Conservation (phyloP, 1,140 invertebrate genomes). For the Cydia amplana region DNA sequence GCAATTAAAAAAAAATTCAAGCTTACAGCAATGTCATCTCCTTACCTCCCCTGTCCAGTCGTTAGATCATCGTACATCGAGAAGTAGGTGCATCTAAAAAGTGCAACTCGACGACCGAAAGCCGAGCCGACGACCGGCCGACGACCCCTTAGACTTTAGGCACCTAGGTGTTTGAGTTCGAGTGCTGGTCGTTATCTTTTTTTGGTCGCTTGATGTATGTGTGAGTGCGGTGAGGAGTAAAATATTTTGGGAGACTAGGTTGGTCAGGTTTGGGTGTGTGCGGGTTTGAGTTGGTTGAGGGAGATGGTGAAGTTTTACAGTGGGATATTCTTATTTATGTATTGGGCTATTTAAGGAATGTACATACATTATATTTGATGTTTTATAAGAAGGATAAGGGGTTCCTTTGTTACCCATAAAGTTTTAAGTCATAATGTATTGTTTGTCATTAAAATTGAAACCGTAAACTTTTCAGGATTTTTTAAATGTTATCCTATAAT, state of each 20-base stretch:
- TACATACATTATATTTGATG: no score
- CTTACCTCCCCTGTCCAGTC: conserved; percentile 50
- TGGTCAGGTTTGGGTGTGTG: not conserved
- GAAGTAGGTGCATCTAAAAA: conserved; percentile 78
- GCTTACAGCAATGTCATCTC: conserved; percentile 37
- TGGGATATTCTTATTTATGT: not conserved
- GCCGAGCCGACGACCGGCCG: conserved; percentile 71
- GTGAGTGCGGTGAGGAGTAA: conserved; percentile 3
- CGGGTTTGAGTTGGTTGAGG: not conserved
- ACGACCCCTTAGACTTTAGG: conserved; percentile 56
- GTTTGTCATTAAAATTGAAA: no score
- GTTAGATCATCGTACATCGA: conserved; percentile 75
- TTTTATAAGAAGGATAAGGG: no score
- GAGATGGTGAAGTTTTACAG: not conserved
- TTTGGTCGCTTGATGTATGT: conserved; percentile 3
- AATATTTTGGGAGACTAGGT: not conserved
- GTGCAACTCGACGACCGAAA: conserved; percentile 70
- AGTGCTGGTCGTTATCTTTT: conserved; percentile 25
- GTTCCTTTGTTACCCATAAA: no score
- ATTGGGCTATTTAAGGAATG: no score
- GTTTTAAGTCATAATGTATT: no score
- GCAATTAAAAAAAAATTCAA: not conserved
- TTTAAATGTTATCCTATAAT: no score
- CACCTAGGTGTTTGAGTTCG: conserved; percentile 43
- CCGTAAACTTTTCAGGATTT: no score